Conservation (phyloP, 2,797 vertebrate species). For the Sebastolobus alascanus region DNA sequence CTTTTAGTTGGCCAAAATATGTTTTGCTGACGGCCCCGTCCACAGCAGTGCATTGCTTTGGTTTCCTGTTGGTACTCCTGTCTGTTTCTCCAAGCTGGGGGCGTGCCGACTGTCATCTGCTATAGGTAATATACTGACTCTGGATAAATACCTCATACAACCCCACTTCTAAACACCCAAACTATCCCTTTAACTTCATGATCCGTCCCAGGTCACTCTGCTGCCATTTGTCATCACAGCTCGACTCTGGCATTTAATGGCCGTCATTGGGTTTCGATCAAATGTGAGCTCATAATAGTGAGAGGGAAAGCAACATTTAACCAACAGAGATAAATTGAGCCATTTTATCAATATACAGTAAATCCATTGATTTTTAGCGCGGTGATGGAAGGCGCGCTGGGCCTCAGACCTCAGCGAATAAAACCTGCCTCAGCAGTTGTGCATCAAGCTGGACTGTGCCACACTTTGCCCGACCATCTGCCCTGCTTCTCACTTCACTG, state of each 20-base stretch:
- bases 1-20: too few species aligned
- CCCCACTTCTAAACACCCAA: too few species aligned
- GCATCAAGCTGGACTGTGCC: slow-evolving; percentile 65
- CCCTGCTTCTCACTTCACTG: slow-evolving; percentile 71
- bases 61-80: too few species aligned
- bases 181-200: too few species aligned
- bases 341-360: not conserved
- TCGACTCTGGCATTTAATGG: not conserved
- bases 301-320: not conserved
- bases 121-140: too few species aligned
- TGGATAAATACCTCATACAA: too few species aligned
- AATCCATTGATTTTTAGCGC: not conserved
- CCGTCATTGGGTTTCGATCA: not conserved
- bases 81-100: too few species aligned
- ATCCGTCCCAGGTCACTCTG: not conserved
- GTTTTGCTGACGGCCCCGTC: too few species aligned
- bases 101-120: too few species aligned
- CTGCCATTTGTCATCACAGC: not conserved
- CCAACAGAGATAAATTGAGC: not conserved
- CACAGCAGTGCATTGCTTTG: too few species aligned
- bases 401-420: slow-evolving; percentile 38
- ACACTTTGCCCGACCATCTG: slow-evolving; percentile 71
- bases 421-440: slow-evolving; percentile 67
- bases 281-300: not conserved
- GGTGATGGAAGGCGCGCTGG: not conserved